phyloP scores from a whole-genome alignment of 2,888 invertebrate species.

The Gryllus longicercus region DNA sequence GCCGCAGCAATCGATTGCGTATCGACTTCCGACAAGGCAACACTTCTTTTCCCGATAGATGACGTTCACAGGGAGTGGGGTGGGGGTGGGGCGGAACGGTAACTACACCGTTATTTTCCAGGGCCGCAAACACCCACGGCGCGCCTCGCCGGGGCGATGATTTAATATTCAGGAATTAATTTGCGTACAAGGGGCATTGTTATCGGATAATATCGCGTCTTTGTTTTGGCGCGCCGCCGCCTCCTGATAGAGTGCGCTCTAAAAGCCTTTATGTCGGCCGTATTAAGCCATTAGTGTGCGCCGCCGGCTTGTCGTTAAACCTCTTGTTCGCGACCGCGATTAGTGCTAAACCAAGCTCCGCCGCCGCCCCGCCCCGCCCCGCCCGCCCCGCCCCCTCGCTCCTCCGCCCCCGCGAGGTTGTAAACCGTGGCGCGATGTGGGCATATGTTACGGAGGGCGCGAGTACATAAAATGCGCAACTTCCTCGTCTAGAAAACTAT shows the following conservation, averaged over 20 bases:
- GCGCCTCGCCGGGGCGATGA: background rate
- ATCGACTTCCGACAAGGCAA: no score
- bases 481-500: no score
- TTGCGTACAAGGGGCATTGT: conserved; percentile 4
- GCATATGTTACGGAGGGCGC: no score
- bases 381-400: background rate
- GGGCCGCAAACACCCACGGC: background rate
- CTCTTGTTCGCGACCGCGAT: conserved; percentile 17
- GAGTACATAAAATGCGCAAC: no score
- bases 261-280: conserved; percentile 17
- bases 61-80: no score
- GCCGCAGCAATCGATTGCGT: no score
- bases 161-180: conserved; percentile 17
- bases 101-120: no score
- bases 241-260: conserved; percentile 8
- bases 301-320: background rate
- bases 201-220: conserved; percentile 8
- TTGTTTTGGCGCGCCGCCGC: conserved; percentile 7
- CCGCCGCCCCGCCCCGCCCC: background rate
- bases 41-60: no score
- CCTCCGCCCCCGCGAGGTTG: no score
- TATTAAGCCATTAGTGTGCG: conserved; percentile 5
- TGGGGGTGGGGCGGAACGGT: no score
- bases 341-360: background rate
- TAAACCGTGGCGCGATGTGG: no score